phyloP scores from a whole-genome alignment of 2,888 invertebrate species.

The Mimas tiliae region DNA sequence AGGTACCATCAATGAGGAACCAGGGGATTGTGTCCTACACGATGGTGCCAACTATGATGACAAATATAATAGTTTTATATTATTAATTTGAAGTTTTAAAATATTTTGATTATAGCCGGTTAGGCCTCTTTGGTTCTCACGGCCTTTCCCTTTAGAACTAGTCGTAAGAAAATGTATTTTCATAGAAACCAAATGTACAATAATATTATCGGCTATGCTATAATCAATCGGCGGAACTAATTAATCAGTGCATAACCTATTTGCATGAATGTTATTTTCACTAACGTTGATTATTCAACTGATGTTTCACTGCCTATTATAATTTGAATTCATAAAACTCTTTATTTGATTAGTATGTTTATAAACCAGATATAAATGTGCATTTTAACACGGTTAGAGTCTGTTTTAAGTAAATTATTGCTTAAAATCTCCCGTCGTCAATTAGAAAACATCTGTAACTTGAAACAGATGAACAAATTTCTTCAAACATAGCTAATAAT shows the following conservation, averaged over 20 bases:
- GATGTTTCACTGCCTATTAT: no score
- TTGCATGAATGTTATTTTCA: background rate
- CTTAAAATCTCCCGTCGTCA: no score
- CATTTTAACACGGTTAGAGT: slow-evolving; percentile 1
- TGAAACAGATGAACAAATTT: no score
- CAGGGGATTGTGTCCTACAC: no score
- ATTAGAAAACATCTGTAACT: no score
- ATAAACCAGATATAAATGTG: background rate
- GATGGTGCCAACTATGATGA: no score
- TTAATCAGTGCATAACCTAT: background rate
- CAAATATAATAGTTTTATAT: no score
- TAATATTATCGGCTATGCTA: background rate
- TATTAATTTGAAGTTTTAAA: no score
- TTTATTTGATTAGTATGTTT: background rate
- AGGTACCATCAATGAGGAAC: no score
- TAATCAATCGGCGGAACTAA: background rate
- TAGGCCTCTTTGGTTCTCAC: background rate
- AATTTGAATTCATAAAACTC: no score
- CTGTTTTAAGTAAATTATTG: background rate
- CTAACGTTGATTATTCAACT: no score
- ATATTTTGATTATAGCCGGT: background rate
- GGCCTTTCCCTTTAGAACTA: background rate
- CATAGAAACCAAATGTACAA: background rate
- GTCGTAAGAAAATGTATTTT: background rate
- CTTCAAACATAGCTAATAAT: no score